Evolutionary conservation across 2,797 vertebrate species (phyloP).

Genomic region (Craterocephalus amniculus): DNA sequence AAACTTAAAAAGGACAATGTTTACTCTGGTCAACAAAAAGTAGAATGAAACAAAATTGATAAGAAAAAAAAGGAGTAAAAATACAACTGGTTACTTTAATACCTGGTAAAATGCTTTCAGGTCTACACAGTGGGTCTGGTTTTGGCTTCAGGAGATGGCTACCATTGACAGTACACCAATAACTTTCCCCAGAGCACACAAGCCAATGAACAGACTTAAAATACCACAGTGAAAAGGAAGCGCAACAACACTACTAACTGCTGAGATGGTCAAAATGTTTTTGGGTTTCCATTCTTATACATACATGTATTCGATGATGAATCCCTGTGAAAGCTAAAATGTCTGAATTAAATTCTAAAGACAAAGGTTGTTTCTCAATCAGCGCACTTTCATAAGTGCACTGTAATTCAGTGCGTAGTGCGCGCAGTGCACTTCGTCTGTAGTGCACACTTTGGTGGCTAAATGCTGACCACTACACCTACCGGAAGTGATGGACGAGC

Average conservation of each 20-base stretch:
- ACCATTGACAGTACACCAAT: slow-evolving; percentile 83
- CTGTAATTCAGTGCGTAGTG: too few species aligned
- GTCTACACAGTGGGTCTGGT: slow-evolving; percentile 46
- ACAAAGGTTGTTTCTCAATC: too few species aligned
- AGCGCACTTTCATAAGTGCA: too few species aligned
- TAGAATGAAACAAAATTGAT: not conserved
- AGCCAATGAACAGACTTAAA: slow-evolving; percentile 49
- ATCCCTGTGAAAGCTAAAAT: not conserved
- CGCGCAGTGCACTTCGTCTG: too few species aligned
- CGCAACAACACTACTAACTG: slow-evolving; percentile 17
- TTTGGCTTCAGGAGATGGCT: slow-evolving; percentile 57
- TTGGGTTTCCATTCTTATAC: not conserved
- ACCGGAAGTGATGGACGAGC: too few species aligned
- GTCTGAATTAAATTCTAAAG: not conserved
- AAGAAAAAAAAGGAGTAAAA: not conserved
- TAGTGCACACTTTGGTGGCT: too few species aligned
- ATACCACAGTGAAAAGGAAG: slow-evolving; percentile 43
- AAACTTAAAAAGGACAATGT: not conserved
- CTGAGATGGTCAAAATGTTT: not conserved
- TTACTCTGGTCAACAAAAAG: not conserved
- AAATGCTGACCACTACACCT: too few species aligned
- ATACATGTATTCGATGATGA: not conserved
- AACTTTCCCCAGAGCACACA: slow-evolving; percentile 79
- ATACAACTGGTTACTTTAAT: not conserved
- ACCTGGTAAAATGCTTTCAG: slow-evolving; percentile 15